Conservation (phyloP, 2,113 vertebrate species). For the Xenotilapia flavipinnis region DNA sequence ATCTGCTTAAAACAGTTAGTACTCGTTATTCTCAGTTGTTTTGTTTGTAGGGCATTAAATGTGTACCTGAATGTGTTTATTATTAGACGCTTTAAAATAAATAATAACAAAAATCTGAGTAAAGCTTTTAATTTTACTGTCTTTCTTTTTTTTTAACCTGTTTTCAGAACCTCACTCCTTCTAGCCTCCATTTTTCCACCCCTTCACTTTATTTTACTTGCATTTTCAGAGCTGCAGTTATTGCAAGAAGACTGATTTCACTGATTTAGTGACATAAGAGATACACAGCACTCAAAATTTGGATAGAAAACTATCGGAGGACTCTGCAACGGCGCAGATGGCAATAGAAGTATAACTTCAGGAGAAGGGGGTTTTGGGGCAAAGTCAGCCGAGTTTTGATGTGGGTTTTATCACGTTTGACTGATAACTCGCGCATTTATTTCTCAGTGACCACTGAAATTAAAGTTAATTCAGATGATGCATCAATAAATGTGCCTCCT, state of each 20-base stretch:
- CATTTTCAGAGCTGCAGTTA: not conserved
- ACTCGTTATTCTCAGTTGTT: not conserved
- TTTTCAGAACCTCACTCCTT: not conserved
- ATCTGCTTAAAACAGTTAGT: conserved; percentile 11
- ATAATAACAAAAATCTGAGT: not conserved
- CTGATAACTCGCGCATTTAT: not conserved
- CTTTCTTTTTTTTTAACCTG: not conserved
- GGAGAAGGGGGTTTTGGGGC: not conserved
- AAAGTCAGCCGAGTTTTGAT: not conserved
- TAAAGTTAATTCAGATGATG: not conserved
- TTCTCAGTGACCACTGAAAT: not conserved
- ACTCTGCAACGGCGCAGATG: fast-evolving
- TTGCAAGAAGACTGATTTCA: not conserved
- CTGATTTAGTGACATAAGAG: not conserved
- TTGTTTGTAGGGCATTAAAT: not conserved
- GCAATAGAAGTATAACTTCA: not conserved
- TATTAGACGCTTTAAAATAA: not conserved
- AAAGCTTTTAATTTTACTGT: not conserved
- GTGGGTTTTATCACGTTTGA: not conserved
- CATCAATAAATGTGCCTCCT: not conserved
- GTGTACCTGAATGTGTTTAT: not conserved
- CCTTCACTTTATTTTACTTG: not conserved
- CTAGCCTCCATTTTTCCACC: not conserved
- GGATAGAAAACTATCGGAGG: not conserved
- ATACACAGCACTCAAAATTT: not conserved